Conservation (phyloP, 2,797 vertebrate genomes). For the Diplodus sargus region DNA sequence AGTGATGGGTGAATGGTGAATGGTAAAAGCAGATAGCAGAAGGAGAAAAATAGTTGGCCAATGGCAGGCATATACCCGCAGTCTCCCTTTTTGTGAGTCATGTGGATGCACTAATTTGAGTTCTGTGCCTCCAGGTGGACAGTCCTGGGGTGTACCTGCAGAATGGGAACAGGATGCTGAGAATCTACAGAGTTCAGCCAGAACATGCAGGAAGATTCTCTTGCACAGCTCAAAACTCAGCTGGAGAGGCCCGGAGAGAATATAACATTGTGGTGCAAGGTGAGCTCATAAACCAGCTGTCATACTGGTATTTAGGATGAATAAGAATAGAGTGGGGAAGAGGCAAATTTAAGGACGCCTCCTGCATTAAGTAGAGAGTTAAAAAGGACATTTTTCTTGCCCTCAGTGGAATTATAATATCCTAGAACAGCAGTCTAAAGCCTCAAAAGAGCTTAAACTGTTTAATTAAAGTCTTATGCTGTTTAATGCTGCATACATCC, state of each 20-base stretch:
- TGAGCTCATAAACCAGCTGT: conserved; percentile 69
- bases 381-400: conserved; percentile 9
- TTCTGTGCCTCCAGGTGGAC: conserved; percentile 72
- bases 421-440: not conserved
- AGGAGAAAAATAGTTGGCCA: too few relatives aligned
- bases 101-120: conserved; percentile 4
- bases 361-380: not conserved
- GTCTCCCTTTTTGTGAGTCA: too few relatives aligned
- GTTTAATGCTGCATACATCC: not conserved
- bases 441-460: not conserved
- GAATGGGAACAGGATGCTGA: conserved; percentile 84
- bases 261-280: conserved; percentile 89
- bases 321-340: not conserved
- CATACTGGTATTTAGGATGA: conserved; percentile 10
- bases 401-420: not conserved
- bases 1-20: too few relatives aligned
- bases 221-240: conserved; percentile 87
- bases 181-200: conserved; percentile 85
- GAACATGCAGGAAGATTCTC: conserved; percentile 87
- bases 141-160: conserved; percentile 80
- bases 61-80: too few relatives aligned
- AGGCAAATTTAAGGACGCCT: not conserved
- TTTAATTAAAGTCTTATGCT: conserved; percentile 18
- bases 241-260: conserved; percentile 81
- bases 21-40: too few relatives aligned